Evolutionary conservation across 2,113 vertebrate species (phyloP).

Genomic region (Neotragus moschatus): DNA sequence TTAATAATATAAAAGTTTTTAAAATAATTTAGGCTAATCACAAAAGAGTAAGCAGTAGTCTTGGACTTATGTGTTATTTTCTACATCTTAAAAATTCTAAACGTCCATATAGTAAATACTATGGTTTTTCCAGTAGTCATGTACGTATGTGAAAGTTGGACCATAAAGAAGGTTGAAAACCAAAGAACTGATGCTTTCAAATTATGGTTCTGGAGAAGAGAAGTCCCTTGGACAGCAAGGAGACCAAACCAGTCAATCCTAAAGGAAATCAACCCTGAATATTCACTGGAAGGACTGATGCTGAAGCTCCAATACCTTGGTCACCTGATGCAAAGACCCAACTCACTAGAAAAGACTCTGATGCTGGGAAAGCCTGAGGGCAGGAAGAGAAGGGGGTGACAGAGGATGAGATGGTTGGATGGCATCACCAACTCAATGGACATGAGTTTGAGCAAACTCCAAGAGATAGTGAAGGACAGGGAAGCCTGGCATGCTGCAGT

Average conservation of each 20-base stretch:
- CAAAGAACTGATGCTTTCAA: neutral
- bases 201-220: neutral
- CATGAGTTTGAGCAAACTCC: neutral
- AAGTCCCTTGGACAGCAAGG: neutral
- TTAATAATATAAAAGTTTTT: neutral
- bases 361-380: neutral
- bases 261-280: neutral
- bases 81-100: neutral
- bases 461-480: neutral
- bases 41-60: neutral
- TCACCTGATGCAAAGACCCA: neutral
- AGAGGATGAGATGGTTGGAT: neutral
- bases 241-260: neutral
- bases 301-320: neutral
- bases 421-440: neutral
- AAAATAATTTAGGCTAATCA: neutral
- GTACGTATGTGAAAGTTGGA: neutral
- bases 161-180: neutral
- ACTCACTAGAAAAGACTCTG: neutral
- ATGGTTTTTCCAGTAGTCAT: neutral
- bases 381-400: neutral
- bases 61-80: conserved; percentile 9
- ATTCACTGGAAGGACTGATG: neutral
- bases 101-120: neutral
- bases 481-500: neutral